Evolutionary conservation across 2,797 vertebrate genomes (phyloP).

Genomic region (Xiphorhynchus erythropygius): DNA sequence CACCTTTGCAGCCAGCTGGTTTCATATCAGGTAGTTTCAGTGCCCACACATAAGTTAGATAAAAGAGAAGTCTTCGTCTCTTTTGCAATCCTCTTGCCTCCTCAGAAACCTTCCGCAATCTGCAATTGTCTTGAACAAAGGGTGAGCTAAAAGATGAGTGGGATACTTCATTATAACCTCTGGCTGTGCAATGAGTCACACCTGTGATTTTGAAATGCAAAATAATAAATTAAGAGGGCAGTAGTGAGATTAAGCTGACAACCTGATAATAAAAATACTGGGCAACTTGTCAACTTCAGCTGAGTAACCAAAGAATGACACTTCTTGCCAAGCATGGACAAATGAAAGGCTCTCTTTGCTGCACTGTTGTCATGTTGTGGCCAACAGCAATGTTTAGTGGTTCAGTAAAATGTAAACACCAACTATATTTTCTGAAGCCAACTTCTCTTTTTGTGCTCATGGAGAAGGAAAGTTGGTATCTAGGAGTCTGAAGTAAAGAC

Average conservation of each 20-base stretch:
- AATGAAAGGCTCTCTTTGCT: conserved; percentile 33
- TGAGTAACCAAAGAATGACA: conserved; percentile 32
- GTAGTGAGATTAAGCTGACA: conserved; percentile 59
- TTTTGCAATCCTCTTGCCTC: conserved; percentile 60
- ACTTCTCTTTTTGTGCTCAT: background rate
- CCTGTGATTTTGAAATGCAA: conserved; percentile 64
- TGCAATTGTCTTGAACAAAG: conserved; percentile 58
- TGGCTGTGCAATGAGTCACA: conserved; percentile 64
- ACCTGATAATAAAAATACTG: conserved; percentile 58
- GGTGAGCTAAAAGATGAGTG: conserved; percentile 62
- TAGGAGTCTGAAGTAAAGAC: background rate
- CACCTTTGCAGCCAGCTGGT: conserved; percentile 41
- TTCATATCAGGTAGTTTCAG: conserved; percentile 58
- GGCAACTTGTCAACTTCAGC: conserved; percentile 56
- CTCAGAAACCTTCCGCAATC: conserved; percentile 57
- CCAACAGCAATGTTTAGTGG: conserved; percentile 36
- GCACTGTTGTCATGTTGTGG: conserved; percentile 19
- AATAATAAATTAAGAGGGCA: conserved; percentile 65
- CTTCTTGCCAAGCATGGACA: conserved; percentile 31
- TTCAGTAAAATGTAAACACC: conserved; percentile 54
- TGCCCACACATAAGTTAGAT: conserved; percentile 53
- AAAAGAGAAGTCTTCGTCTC: conserved; percentile 12
- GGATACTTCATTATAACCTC: conserved; percentile 71
- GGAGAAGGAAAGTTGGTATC: background rate
- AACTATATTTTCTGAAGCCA: background rate